Evolutionary conservation across 2,888 invertebrate genomes (phyloP), one percentile per base, ranked within the genome.

Genomic region (Ophioninae sp.): DNA sequence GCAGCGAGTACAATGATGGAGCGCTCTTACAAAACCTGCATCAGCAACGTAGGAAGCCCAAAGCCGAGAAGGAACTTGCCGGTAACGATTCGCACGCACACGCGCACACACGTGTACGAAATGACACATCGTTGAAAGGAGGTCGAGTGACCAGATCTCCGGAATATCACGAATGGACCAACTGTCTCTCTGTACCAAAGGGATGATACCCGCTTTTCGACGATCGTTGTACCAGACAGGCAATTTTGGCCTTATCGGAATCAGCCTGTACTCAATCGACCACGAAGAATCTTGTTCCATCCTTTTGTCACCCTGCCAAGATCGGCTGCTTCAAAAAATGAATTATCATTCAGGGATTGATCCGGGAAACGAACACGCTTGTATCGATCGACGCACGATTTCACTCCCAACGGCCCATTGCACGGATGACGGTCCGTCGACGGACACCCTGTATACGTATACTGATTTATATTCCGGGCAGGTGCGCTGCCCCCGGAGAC

Each of bases 1-100:
- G 76, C 67, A 56, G n/a, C 44, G 71, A 79, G 72, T 72, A 84
- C 72, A 84, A 81, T 84, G 79, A 84, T 78, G 72, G 84, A 84
- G 75, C 81, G 79, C 76, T 65, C 58, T 77, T 23, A 65, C 69
- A 59, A 79, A 79, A 81, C 63, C 76, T 44, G 76, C 69, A 65
- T 73, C 81, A 69, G 58, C 76, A 73, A 63, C 58, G 39, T 44
- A 65, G 71, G 51, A 22, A 65, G 39, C 59, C 37, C 22, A 69
- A 58, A 64, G 64, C 56, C 39, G 68, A 63, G 44, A 23, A 75
- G 41, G 10, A 69, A 63, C 63, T 65, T 65, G 13, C 75, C 41
- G 37, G 30, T 37, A 64, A 64, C 63, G 63, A 37, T 64, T 44
- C 13, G 0, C 44, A 44, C 44, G 37, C 10, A 76, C 30, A 39